phyloP scores from a whole-genome alignment of 2,797 vertebrate genomes.

The Phrynocephalus guinanensis region DNA sequence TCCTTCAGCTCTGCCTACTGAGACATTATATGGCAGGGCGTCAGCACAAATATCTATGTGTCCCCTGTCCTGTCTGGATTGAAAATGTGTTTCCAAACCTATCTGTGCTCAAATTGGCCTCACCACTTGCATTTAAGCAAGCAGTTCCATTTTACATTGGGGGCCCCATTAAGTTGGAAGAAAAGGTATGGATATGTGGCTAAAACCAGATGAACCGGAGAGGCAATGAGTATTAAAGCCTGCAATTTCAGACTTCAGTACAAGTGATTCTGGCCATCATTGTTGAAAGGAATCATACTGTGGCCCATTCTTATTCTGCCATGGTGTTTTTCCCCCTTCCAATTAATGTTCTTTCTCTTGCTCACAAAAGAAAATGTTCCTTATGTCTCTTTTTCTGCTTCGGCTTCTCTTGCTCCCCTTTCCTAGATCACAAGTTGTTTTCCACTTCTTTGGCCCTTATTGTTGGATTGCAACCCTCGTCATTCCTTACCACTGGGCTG shows the following conservation, averaged over 20 bases:
- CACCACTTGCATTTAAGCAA: not conserved
- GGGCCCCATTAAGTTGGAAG: too few species aligned
- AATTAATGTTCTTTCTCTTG: not conserved
- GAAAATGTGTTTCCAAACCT: not conserved
- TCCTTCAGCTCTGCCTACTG: not conserved
- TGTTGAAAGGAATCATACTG: too few species aligned
- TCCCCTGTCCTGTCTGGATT: not conserved
- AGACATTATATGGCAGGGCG: not conserved
- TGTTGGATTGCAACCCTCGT: not conserved
- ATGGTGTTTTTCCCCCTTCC: not conserved
- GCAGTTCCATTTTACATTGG: not conserved
- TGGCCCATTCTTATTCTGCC: not conserved
- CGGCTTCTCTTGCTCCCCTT: not conserved
- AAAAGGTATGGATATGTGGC: too few species aligned
- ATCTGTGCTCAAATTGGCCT: not conserved
- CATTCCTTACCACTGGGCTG: not conserved
- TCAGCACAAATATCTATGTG: not conserved
- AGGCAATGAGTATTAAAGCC: too few species aligned
- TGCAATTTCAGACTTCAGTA: too few species aligned
- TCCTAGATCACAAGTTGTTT: not conserved
- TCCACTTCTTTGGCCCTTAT: not conserved
- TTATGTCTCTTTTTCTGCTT: too few species aligned
- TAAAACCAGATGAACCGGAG: too few species aligned
- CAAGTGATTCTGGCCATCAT: too few species aligned
- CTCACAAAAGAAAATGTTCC: not conserved